Evolutionary conservation across 2,888 invertebrate species (phyloP).

Genomic region (Drosophila kokeensis): DNA sequence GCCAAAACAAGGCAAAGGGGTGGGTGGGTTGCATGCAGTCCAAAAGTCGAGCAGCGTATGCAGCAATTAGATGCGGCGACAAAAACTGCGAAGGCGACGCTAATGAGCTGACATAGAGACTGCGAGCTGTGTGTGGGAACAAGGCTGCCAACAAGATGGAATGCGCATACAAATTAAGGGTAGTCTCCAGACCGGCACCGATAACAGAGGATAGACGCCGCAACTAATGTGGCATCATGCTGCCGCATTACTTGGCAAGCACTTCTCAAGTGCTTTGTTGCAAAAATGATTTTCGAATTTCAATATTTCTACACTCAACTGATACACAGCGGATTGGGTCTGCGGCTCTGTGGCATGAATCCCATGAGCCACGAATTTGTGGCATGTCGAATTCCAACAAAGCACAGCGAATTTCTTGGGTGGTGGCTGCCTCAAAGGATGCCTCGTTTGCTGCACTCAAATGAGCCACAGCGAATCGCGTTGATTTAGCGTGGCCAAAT

Average conservation of each 20-base stretch:
- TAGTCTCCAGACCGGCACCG: conserved; percentile 9
- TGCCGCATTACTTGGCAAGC: conserved; percentile 18
- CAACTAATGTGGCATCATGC: conserved; percentile 55
- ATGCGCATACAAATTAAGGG: conserved; percentile 31
- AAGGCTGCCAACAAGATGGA: conserved; percentile 41
- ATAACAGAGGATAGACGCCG: conserved; percentile 36
- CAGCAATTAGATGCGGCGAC: conserved; percentile 78
- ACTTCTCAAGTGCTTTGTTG: conserved; percentile 63
- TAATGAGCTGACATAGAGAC: conserved; percentile 63
- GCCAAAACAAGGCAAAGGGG: conserved; percentile 54
- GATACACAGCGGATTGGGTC: conserved; percentile 12
- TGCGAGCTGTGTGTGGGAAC: conserved; percentile 59
- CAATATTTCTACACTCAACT: conserved; percentile 66
- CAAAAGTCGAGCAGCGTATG: conserved; percentile 70
- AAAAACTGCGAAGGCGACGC: conserved; percentile 72
- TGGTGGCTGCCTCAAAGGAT: conserved; percentile 49
- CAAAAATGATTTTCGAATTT: conserved; percentile 79
- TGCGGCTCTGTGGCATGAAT: conserved; percentile 53
- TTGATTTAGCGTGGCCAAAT: conserved; percentile 83
- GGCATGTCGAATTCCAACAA: conserved; percentile 83
- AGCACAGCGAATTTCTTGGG: conserved; percentile 84
- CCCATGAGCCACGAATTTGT: conserved; percentile 76
- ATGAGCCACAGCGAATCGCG: conserved; percentile 82
- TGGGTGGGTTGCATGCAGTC: conserved; percentile 21
- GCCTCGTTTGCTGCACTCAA: conserved; percentile 71